Evolutionary conservation across 2,113 vertebrate genomes (phyloP), one percentile per base, ranked within the genome.

Genomic region (Anoura caudifer): DNA sequence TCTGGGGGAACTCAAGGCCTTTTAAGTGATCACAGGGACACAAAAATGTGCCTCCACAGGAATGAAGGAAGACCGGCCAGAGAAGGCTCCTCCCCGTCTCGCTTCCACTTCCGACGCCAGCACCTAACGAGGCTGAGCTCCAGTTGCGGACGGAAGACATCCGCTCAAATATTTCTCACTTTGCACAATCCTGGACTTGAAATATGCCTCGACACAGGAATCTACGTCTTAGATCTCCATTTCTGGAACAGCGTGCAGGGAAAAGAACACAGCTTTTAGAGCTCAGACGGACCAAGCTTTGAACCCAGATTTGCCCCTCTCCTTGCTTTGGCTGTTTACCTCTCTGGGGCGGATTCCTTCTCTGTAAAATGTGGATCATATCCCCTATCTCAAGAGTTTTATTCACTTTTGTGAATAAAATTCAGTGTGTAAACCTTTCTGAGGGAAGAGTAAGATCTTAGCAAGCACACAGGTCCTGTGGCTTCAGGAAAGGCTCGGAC

Each of bases 401-500:
- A n/a, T n/a, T n/a, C n/a, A 2, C 17, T 56, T 80, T 28, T 11
- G 67, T 7, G n/a, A 91, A 86, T 33, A 61, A 77, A 65, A 83
- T 16, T 31, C 22, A 8, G 67, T 7, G 20, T 0, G 10, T 15
- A 28, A 76, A 38, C 17, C 50, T 86, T 79, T 67, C 1, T 7
- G 75, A 76, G 38, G 54, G 47, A 65, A 69, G 82, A 54, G 36
- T 0, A 14, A 31, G 41, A 2, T 5, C 47, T 1, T 7, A 5
- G 26, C 15, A 20, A 77, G 50, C 24, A n/a, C 16, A 13, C 36
- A 33, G 52, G 75, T n/a, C 7, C 69, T 0, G 5, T 41, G 43
- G 45, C 24, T 81, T 61, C 59, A 1, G 43, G 0, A 38, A n/a
- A 45, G 0, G 12, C 38, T 3, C 11, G 3, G 5, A 36, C 45